phyloP scores from a whole-genome alignment of 2,797 vertebrate species.

The Manis pentadactyla region DNA sequence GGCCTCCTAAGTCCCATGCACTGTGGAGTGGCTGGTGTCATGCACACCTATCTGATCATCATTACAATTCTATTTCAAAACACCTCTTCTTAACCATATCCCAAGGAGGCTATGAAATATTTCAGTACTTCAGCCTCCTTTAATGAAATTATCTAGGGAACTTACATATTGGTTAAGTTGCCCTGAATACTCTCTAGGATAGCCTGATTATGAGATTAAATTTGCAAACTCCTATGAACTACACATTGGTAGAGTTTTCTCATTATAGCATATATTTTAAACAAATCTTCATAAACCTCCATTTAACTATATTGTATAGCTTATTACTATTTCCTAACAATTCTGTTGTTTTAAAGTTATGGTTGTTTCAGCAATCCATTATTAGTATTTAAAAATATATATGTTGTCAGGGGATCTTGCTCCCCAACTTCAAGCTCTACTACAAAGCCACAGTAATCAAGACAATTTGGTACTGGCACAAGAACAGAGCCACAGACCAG shows the following conservation, averaged over 20 bases:
- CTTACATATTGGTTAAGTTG: not conserved
- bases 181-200: not conserved
- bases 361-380: not conserved
- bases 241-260: not conserved
- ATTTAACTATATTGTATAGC: not conserved
- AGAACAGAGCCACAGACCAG: too few relatives aligned
- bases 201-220: not conserved
- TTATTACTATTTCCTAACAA: constrained; percentile 21
- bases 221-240: constrained; percentile 16
- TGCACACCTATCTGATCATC: not conserved
- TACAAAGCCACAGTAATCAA: too few relatives aligned
- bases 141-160: constrained; percentile 21
- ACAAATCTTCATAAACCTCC: not conserved
- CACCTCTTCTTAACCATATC: constrained; percentile 22
- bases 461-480: too few relatives aligned
- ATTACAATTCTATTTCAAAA: constrained; percentile 40
- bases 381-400: constrained; percentile 36
- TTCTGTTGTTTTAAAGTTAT: constrained; percentile 38
- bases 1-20: not conserved
- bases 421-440: too few relatives aligned
- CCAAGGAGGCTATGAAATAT: not conserved
- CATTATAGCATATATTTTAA: not conserved
- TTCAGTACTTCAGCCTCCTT: not conserved
- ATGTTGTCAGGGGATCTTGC: not conserved
- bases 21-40: not conserved